phyloP scores from a whole-genome alignment of 1,140 invertebrate genomes.

The Aplysia californica region DNA sequence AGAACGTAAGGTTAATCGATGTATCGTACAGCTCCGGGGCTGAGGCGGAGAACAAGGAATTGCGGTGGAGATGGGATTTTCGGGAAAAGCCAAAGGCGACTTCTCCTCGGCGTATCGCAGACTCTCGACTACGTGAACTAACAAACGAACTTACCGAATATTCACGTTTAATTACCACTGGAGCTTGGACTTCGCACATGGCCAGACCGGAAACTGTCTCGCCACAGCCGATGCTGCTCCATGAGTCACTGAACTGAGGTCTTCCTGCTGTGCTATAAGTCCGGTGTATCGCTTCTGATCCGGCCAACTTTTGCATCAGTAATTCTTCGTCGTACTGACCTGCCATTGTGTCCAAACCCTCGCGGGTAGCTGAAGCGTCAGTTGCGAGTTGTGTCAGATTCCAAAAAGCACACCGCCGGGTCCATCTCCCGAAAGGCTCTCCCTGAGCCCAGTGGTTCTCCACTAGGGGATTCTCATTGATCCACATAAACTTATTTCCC shows the following conservation, averaged over 20 bases:
- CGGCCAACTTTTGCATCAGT: neutral
- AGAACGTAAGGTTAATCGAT: too few species aligned
- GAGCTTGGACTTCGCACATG: too few species aligned
- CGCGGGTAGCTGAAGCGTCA: too few species aligned
- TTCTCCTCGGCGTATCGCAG: neutral
- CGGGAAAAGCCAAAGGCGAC: neutral
- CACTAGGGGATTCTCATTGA: neutral
- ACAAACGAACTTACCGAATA: too few species aligned
- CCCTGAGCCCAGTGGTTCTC: neutral
- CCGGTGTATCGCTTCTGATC: neutral
- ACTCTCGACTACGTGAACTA: neutral
- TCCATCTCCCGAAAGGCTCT: neutral
- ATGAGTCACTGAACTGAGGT: neutral
- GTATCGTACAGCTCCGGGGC: neutral
- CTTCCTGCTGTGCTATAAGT: neutral
- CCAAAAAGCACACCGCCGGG: neutral
- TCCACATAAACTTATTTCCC: neutral
- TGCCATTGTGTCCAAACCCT: too few species aligned
- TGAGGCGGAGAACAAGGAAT: neutral
- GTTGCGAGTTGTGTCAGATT: too few species aligned
- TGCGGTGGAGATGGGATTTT: neutral
- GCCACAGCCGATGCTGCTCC: conserved; percentile 5
- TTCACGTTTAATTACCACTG: neutral
- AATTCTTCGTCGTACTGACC: neutral
- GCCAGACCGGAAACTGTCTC: neutral